Conservation (phyloP, 2,113 vertebrate species). For the Aphelocoma coerulescens region DNA sequence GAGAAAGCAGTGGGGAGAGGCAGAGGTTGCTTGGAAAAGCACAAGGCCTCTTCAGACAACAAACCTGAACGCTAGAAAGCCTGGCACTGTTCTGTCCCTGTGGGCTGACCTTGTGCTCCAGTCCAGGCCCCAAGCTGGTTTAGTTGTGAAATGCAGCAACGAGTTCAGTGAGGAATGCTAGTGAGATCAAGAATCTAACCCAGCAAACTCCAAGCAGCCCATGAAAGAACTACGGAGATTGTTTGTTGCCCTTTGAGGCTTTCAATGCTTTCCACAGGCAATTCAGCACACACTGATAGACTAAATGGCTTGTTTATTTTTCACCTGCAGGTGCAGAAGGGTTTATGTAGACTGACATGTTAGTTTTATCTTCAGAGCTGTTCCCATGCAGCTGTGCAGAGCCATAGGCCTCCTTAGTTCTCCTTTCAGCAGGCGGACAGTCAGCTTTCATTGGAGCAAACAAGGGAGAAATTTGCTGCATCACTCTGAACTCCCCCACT, state of each 20-base stretch:
- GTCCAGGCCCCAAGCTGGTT: not conserved
- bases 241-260: not conserved
- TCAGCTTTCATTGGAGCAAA: not conserved
- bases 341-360: not conserved
- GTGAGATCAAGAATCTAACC: not conserved
- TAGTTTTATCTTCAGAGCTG: conserved; percentile 24
- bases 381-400: conserved; percentile 3
- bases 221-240: not conserved
- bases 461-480: not conserved
- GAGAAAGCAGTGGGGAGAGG: not conserved
- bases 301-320: conserved; percentile 5
- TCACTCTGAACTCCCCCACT: not conserved
- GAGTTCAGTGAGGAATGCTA: not conserved
- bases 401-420: not conserved
- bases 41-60: not conserved
- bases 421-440: not conserved
- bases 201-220: not conserved
- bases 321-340: not conserved
- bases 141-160: not conserved
- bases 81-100: not conserved
- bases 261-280: not conserved
- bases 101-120: not conserved
- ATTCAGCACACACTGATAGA: not conserved
- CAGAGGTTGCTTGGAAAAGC: not conserved
- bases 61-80: not conserved